These are phyloP conservation scores for Cosmopolites sordidus DNA, from an alignment of 2,888 invertebrate genomes.

Conservation along the genomic window DNA sequence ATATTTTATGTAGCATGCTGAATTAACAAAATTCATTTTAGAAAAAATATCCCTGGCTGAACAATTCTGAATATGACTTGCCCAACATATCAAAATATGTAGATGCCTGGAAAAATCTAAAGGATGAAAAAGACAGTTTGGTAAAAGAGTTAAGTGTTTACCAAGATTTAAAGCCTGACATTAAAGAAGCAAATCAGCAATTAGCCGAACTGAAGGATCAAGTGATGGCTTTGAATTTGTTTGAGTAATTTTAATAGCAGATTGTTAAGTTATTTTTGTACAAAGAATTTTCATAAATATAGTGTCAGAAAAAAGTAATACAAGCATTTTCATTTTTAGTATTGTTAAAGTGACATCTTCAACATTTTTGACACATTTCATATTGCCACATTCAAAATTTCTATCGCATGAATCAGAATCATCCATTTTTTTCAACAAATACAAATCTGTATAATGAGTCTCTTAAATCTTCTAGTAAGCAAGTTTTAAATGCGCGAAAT, in stretches of 20 bases:
- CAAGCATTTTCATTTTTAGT: not conserved
- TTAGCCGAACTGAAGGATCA: constrained; percentile 37
- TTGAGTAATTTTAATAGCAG: constrained; percentile 12
- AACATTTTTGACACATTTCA: too few relatives aligned
- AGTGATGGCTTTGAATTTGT: constrained; percentile 27
- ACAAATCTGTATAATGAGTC: constrained; percentile 33
- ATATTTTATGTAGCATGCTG: too few relatives aligned
- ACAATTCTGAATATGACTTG: constrained; percentile 37
- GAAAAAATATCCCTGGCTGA: constrained; percentile 34
- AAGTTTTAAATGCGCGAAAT: too few relatives aligned
- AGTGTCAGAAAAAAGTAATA: too few relatives aligned
- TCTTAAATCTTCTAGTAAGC: constrained; percentile 30
- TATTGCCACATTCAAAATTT: not conserved
- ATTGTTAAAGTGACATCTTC: not conserved
- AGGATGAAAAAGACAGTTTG: constrained; percentile 37
- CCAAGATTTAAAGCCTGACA: constrained; percentile 40
- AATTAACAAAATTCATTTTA: too few relatives aligned
- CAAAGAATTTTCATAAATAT: constrained; percentile 8
- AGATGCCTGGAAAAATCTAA: constrained; percentile 33
- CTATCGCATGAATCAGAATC: constrained; percentile 26
- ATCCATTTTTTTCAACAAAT: constrained; percentile 33
- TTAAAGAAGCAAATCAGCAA: constrained; percentile 41
- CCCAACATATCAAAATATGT: constrained; percentile 38
- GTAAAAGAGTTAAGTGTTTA: constrained; percentile 37
- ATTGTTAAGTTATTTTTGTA: constrained; percentile 14